phyloP scores from a whole-genome alignment of 2,113 vertebrate genomes.

The Egretta garzetta region DNA sequence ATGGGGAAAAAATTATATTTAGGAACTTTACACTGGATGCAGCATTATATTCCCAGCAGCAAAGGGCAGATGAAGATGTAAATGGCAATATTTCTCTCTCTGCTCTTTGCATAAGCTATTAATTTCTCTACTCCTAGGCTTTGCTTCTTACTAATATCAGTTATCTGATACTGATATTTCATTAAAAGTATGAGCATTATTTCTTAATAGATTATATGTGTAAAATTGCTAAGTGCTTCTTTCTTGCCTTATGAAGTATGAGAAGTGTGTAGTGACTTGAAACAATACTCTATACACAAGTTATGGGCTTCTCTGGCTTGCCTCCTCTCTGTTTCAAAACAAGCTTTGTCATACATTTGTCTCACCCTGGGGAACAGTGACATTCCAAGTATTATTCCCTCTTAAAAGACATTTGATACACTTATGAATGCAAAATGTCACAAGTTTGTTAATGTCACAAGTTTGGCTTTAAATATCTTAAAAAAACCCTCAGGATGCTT shows the following conservation, averaged over 20 bases:
- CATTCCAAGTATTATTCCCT: constrained; percentile 9
- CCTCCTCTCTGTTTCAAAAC: not conserved
- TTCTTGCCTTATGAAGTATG: not conserved
- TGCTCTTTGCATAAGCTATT: not conserved
- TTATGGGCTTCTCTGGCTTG: not conserved
- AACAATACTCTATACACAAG: not conserved
- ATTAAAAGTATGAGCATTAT: not conserved
- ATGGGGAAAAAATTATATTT: not conserved
- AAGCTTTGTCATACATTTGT: constrained; percentile 8
- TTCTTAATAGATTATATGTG: not conserved
- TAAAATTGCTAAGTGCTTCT: not conserved
- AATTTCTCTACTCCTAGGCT: not conserved
- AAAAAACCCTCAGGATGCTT: not conserved
- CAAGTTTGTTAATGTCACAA: not conserved
- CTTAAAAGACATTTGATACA: constrained; percentile 7
- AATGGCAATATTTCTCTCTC: not conserved
- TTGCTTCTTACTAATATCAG: not conserved
- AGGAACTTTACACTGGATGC: not conserved
- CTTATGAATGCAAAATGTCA: not conserved
- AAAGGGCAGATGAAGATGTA: not conserved
- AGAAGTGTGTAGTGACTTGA: not conserved
- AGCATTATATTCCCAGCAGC: not conserved
- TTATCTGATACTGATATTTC: not conserved
- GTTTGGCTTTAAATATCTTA: not conserved
- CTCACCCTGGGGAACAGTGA: not conserved